Percentiles rank a stretch among this genome's conserved stretches.
Conservation (phyloP, 2,888 invertebrate species). For the Drosophila phalerata region DNA sequence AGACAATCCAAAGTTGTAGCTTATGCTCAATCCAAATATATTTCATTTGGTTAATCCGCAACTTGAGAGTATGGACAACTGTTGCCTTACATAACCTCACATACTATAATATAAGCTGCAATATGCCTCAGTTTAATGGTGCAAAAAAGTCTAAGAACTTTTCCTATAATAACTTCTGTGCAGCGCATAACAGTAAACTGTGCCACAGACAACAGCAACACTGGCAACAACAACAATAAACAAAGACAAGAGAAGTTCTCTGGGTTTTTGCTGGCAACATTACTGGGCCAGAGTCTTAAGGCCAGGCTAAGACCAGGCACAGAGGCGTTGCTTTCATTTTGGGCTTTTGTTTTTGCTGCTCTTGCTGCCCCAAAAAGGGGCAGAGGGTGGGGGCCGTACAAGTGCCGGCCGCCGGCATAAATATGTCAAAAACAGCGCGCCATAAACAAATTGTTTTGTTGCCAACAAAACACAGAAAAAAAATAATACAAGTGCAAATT, state of each 20-base stretch:
- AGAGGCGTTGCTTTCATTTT: constrained; percentile 18
- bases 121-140: constrained; percentile 16
- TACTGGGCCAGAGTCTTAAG: constrained; percentile 15
- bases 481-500: constrained; percentile 58
- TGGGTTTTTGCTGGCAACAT: constrained; percentile 1
- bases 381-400: constrained; percentile 35
- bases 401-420: constrained; percentile 75
- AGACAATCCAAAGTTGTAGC: background rate
- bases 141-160: constrained; percentile 44
- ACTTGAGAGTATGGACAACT: constrained; percentile 34
- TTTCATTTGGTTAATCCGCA: constrained; percentile 21
- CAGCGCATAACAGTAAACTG: constrained; percentile 62
- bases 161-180: constrained; percentile 52
- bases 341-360: constrained; percentile 45
- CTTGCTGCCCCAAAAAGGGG: constrained; percentile 8
- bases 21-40: constrained; percentile 1
- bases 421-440: constrained; percentile 78
- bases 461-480: constrained; percentile 44
- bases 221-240: constrained; percentile 11
- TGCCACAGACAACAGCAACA: constrained; percentile 66
- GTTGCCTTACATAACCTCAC: constrained; percentile 23
- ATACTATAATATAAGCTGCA: background rate
- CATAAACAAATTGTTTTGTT: constrained; percentile 79
- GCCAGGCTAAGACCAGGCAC: constrained; percentile 2
- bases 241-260: constrained; percentile 12